Evolutionary conservation across 2,797 vertebrate species (phyloP), one percentile per base, ranked within the genome.

Genomic region (Schizopygopsis pylzovi): DNA sequence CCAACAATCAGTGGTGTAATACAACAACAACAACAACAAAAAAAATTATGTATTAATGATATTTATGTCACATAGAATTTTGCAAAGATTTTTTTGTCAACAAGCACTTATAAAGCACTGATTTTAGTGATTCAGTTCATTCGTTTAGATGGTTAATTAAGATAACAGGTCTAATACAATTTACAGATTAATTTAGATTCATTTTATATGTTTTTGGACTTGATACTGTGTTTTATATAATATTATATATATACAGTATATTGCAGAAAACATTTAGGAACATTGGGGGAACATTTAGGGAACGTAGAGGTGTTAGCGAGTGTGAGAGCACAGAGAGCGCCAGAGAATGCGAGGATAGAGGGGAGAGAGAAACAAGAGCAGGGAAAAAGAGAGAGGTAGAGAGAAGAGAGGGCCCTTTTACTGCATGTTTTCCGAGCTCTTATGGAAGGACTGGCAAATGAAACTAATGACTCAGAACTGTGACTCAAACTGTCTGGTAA

Each of bases 381-480:
- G 49, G 25, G 37, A 52, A 67, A 39, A 6, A 65, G 54, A 83
- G 54, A 84, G 65, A 81, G 70, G 81, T 72, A 25, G n/a, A 83
- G 63, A 65, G 63, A 79, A 68, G 72, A 63, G 84, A 88, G 77
- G 84, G 85, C 79, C 85, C 88, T 87, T 85, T 87, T 88, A 86
- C 86, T 83, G 89, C 85, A 88, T 87, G 92, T 93, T 92, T 93
- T 94, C 93, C 91, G 90, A 89, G 91, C 92, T 91, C 91, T 92
- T 93, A 91, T 92, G 89, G 93, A 91, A 89, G 91, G 87, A 81
- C 86, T 88, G 84, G 84, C 88, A 87, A 94, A 93, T 89, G 92
- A 91, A 94, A 90, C 92, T 95, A 95, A 95, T 95, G 94, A 95
- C 92, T 93, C 93, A 93, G 94, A 95, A 95, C 93, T 92, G 90